Conservation (phyloP, 2,113 vertebrate species). For the Burhinus oedicnemus region DNA sequence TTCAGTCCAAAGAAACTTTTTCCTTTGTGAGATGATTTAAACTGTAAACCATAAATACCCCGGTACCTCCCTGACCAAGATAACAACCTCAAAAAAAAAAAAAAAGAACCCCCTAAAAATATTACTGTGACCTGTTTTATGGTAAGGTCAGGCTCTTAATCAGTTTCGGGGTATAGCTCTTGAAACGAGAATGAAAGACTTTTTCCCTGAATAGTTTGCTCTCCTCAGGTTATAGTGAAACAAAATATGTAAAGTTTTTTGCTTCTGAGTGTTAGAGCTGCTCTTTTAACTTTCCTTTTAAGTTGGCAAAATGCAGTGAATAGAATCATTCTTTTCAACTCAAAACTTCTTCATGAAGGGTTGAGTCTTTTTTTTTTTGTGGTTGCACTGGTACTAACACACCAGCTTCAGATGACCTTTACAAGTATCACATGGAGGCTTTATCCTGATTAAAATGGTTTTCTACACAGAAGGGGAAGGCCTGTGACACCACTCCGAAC, state of each 20-base stretch:
- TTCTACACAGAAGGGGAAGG: slow-evolving; percentile 73
- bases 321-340: slow-evolving; percentile 80
- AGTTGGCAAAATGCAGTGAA: slow-evolving; percentile 75
- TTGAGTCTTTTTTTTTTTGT: slow-evolving; percentile 64
- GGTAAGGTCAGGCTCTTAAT: slow-evolving; percentile 73
- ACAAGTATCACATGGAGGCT: slow-evolving; percentile 67
- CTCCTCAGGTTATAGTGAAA: slow-evolving; percentile 74
- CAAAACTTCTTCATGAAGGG: slow-evolving; percentile 75
- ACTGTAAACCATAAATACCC: slow-evolving; percentile 64
- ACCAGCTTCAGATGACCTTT: slow-evolving; percentile 68
- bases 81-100: slow-evolving; percentile 32
- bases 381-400: slow-evolving; percentile 72
- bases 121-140: slow-evolving; percentile 54
- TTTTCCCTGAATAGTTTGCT: slow-evolving; percentile 71
- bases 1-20: slow-evolving; percentile 59
- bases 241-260: slow-evolving; percentile 80
- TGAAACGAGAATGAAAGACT: slow-evolving; percentile 77
- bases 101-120: slow-evolving; percentile 57
- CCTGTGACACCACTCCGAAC: slow-evolving; percentile 71
- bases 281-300: slow-evolving; percentile 81
- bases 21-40: slow-evolving; percentile 60
- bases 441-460: slow-evolving; percentile 81
- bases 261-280: slow-evolving; percentile 69
- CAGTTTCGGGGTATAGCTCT: slow-evolving; percentile 70
- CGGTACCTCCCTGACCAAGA: slow-evolving; percentile 53